Evolutionary conservation across 1,140 invertebrate genomes (phyloP).

Genomic region (Drosophila oshimai): DNA sequence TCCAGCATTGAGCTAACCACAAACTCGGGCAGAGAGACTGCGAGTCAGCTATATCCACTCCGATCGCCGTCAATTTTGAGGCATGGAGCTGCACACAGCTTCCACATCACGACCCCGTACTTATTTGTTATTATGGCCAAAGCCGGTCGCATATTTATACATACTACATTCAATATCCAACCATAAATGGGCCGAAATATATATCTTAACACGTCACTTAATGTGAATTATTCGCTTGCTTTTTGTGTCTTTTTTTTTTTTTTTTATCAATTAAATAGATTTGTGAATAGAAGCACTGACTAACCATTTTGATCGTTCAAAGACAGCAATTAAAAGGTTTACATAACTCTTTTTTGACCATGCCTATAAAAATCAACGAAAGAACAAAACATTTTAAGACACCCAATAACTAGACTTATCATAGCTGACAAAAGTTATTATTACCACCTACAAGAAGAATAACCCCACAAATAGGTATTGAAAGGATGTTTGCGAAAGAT

Average conservation of each 20-base stretch:
- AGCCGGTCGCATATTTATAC: slow-evolving; percentile 33
- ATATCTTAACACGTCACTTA: slow-evolving; percentile 20
- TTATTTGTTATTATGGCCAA: slow-evolving; percentile 38
- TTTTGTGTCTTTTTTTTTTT: background rate
- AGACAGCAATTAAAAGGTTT: background rate
- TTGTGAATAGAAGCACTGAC: background rate
- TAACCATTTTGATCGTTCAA: background rate
- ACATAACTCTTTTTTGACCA: no score
- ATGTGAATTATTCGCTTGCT: slow-evolving; percentile 6
- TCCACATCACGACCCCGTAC: slow-evolving; percentile 38
- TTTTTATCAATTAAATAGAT: background rate
- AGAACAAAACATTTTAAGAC: no score
- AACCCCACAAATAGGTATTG: no score
- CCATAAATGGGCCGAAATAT: slow-evolving; percentile 37
- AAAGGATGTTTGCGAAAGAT: no score
- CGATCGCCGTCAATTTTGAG: slow-evolving; percentile 33
- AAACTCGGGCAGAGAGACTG: slow-evolving; percentile 3
- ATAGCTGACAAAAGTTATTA: no score
- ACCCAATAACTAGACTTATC: background rate
- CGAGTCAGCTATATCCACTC: slow-evolving; percentile 21
- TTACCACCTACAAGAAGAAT: no score
- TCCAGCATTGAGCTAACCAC: slow-evolving; percentile 38
- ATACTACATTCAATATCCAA: slow-evolving; percentile 29
- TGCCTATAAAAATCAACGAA: no score
- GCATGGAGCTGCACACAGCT: slow-evolving; percentile 9